A percentile compares a stretch with the other conserved stretches of the same genome.
Conservation (phyloP, 2,888 invertebrate species). For the Ptychoptera contaminata region DNA sequence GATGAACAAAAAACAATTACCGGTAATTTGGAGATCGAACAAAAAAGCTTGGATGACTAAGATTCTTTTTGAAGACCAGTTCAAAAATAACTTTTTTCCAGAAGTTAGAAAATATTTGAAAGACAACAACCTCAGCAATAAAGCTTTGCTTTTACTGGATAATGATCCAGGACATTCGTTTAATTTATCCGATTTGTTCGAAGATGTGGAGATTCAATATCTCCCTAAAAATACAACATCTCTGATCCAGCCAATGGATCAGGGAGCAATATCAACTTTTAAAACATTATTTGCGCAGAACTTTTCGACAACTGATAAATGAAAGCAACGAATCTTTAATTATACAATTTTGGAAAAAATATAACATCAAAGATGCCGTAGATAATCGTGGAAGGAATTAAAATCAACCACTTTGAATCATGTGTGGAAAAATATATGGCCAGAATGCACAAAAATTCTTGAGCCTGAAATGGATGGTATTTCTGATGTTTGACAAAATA, state of each 20-base stretch:
- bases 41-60: constrained; percentile 9
- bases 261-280: constrained; percentile 5
- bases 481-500: constrained; percentile 11
- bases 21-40: constrained; percentile 3
- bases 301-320: background rate
- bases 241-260: constrained; percentile 11
- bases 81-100: constrained; percentile 9
- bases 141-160: constrained; percentile 9
- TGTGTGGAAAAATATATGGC: constrained; percentile 14
- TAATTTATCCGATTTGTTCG: constrained; percentile 5
- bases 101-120: constrained; percentile 7
- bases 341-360: background rate
- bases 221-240: constrained; percentile 15
- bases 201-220: constrained; percentile 10
- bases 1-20: background rate
- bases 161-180: constrained; percentile 7
- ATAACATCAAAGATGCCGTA: background rate
- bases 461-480: constrained; percentile 11
- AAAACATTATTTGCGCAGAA: background rate
- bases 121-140: constrained; percentile 7
- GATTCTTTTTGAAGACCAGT: constrained; percentile 7
- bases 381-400: constrained; percentile 1
- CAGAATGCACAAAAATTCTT: constrained; percentile 13
- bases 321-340: background rate
- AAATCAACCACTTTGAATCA: constrained; percentile 14